These are phyloP conservation scores for Rhineura floridana DNA, from an alignment of 2,113 vertebrate genomes.

Conservation along the genomic window DNA sequence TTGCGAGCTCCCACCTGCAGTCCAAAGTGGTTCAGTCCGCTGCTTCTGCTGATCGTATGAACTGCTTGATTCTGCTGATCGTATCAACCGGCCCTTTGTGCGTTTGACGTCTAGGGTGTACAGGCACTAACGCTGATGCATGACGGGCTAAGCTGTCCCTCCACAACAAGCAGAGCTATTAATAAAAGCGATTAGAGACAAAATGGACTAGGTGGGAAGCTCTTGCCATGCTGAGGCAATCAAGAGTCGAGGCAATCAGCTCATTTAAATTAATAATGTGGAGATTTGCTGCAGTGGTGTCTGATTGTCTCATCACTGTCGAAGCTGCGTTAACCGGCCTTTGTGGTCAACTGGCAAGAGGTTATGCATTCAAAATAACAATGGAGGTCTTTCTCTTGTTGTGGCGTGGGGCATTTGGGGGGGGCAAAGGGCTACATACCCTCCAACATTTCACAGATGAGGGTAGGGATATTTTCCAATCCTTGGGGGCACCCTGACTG, in stretches of 20 bases:
- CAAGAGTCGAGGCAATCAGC: slow-evolving; percentile 36
- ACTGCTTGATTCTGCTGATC: neutral
- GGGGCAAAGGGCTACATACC: too few relatives aligned
- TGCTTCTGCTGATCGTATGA: neutral
- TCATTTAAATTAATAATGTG: slow-evolving; percentile 46
- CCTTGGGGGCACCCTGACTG: neutral
- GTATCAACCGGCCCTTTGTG: neutral
- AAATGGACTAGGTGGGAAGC: slow-evolving; percentile 31
- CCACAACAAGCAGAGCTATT: slow-evolving; percentile 47
- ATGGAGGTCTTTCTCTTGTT: neutral
- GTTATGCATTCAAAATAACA: neutral
- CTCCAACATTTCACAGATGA: neutral
- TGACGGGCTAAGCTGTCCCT: slow-evolving; percentile 53
- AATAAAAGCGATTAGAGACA: slow-evolving; percentile 50
- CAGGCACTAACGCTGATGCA: slow-evolving; percentile 7
- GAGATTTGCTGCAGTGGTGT: slow-evolving; percentile 31
- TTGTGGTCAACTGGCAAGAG: neutral
- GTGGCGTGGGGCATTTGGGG: neutral
- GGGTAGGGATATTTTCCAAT: neutral
- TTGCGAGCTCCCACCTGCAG: neutral
- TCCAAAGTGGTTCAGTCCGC: neutral
- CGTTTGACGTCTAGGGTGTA: neutral
- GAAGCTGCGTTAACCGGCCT: slow-evolving; percentile 21
- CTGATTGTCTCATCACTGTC: slow-evolving; percentile 27
- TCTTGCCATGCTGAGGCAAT: slow-evolving; percentile 12